These are phyloP conservation scores for Hedya salicella DNA, from an alignment of 2,888 invertebrate species.

Conservation along the genomic window DNA sequence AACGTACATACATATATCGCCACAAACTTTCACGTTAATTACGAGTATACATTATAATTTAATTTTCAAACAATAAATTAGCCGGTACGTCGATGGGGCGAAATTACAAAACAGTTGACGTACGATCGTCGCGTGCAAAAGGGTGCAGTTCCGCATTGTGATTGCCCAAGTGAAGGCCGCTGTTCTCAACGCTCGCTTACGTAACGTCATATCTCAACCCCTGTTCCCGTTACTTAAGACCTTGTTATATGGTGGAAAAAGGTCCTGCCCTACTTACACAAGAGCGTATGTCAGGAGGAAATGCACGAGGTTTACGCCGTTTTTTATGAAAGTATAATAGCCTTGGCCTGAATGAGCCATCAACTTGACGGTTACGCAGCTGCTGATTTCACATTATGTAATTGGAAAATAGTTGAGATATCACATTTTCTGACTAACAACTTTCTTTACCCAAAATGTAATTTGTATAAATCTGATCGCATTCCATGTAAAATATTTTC, in stretches of 20 bases:
- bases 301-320: neutral
- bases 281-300: neutral
- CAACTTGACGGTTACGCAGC: slow-evolving; percentile 22
- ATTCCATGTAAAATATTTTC: no score
- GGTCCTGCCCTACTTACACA: slow-evolving; percentile 6
- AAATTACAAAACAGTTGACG: neutral
- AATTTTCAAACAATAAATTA: no score
- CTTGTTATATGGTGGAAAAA: neutral
- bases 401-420: neutral
- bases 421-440: neutral
- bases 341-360: slow-evolving; percentile 40
- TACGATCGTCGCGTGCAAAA: slow-evolving; percentile 27
- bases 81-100: no score
- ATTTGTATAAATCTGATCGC: no score
- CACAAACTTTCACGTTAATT: no score
- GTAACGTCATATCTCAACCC: neutral
- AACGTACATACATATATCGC: no score
- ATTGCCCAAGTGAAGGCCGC: slow-evolving; percentile 27
- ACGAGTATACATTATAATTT: no score
- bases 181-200: neutral
- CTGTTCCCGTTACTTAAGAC: neutral
- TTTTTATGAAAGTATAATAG: slow-evolving; percentile 13
- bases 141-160: slow-evolving; percentile 36
- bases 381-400: slow-evolving; percentile 34
- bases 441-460: no score